Evolutionary conservation across 2,113 vertebrate species (phyloP), one percentile per base, ranked within the genome.

Genomic region (Synchiropus splendidus): DNA sequence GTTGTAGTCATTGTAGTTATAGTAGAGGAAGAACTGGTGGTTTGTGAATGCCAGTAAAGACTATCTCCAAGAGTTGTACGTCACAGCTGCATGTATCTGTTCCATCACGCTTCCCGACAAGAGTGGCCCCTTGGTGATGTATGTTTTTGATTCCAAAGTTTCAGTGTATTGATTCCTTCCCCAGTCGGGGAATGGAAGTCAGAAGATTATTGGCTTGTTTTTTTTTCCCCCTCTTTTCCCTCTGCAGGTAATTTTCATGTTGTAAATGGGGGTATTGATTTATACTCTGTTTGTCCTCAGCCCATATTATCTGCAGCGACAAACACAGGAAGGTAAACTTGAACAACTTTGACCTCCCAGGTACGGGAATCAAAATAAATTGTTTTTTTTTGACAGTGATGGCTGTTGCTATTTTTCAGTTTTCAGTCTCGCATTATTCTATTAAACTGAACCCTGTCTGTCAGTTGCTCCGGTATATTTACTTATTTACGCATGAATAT

Each of bases 201-300:
- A n/a, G 51, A 55, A 46, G 59, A 76, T 68, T 66, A 78, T 66
- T 11, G 16, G 69, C 64, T 67, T 75, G 61, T 68, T 74, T 72
- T 67, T 48, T 35, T 44, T 42, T 18, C 45, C 49, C 39, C 17
- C 21, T 27, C 21, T 27, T 38, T 34, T 53, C 46, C 65, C 32
- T 52, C 50, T 31, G 27, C 64, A 43, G 68, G 70, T 78, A 50
- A 80, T 77, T 71, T 75, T 74, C 65, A 76, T 73, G 67, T 66
- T 76, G 65, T 67, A 69, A 78, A 78, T 78, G 47, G 60, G 59
- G 32, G 27, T 66, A 75, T 80, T 9, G 75, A 80, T 78, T 62
- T 6, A 9, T 16, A 12, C 21, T 50, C 45, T 59, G 55, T 67
- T 68, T 71, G 70, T 73, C 67, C 57, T 58, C 42, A 12, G 39